phyloP scores from a whole-genome alignment of 2,113 vertebrate genomes.

The Heloderma charlesbogerti region DNA sequence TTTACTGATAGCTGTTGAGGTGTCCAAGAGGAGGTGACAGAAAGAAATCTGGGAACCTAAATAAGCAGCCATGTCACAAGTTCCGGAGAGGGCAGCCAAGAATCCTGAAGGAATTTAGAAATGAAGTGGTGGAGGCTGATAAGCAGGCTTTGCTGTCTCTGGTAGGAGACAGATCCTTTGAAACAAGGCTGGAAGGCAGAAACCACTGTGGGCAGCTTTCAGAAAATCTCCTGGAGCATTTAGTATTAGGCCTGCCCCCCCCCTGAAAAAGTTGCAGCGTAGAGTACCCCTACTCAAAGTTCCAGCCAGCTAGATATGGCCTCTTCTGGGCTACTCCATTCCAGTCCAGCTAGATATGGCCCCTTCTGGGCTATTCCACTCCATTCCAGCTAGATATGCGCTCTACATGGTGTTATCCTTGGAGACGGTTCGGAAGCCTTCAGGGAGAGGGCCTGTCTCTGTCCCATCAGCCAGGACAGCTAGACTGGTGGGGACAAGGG shows the following conservation, averaged over 20 bases:
- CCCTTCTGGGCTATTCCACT: no score
- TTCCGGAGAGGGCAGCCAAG: background rate
- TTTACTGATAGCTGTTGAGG: slow-evolving; percentile 37
- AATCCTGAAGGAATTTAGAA: slow-evolving; percentile 57
- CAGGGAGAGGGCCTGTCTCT: no score
- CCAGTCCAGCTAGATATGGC: background rate
- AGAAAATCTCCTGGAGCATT: background rate
- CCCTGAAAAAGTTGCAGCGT: background rate
- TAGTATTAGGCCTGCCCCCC: background rate
- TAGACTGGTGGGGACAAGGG: no score
- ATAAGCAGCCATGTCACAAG: slow-evolving; percentile 49
- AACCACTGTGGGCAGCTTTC: slow-evolving; percentile 35
- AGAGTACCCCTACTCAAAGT: background rate
- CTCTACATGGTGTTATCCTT: no score
- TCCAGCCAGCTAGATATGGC: background rate
- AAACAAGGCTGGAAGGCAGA: slow-evolving; percentile 4
- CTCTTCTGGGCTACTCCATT: background rate
- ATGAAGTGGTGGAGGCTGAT: slow-evolving; percentile 51
- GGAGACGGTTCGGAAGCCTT: no score
- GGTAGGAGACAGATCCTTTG: rapidly evolving
- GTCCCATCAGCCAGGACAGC: no score
- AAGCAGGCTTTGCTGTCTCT: slow-evolving; percentile 24
- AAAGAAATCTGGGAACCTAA: slow-evolving; percentile 63
- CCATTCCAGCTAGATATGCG: background rate
- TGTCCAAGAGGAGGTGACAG: slow-evolving; percentile 16